Conservation (phyloP, 2,113 vertebrate species). For the Phaethon lepturus region DNA sequence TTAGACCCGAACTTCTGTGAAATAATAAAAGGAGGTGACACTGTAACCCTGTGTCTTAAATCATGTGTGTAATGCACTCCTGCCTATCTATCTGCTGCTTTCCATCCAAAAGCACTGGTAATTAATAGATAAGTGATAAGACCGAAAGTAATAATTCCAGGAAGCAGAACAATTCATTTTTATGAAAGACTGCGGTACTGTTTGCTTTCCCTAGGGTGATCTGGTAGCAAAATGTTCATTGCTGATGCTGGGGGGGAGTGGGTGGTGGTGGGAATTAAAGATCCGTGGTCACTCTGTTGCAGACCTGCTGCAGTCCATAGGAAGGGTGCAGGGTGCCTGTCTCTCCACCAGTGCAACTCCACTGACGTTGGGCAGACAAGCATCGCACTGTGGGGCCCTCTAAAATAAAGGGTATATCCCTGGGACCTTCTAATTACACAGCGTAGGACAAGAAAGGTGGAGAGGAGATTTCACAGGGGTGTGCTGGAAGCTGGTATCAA, state of each 20-base stretch:
- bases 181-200: not conserved
- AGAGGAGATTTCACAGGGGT: not conserved
- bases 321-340: not conserved
- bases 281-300: not conserved
- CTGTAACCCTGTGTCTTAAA: not conserved
- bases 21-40: slow-evolving; percentile 10
- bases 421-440: not conserved
- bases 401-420: not conserved
- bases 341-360: not conserved
- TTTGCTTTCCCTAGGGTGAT: not conserved
- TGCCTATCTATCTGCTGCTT: slow-evolving; percentile 5
- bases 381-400: not conserved
- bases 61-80: not conserved
- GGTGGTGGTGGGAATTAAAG: not conserved
- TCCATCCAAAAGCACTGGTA: not conserved
- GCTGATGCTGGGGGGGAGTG: not conserved
- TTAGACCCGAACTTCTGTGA: not conserved
- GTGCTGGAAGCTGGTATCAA: not conserved
- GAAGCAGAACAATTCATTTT: slow-evolving; percentile 42
- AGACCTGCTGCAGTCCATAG: not conserved
- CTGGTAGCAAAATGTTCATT: not conserved
- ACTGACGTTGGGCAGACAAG: fast-evolving
- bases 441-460: not conserved
- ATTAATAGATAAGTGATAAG: slow-evolving; percentile 44
- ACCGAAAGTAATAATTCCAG: slow-evolving; percentile 37